phyloP scores from a whole-genome alignment of 1,140 invertebrate species.

The Penaeus japonicus region DNA sequence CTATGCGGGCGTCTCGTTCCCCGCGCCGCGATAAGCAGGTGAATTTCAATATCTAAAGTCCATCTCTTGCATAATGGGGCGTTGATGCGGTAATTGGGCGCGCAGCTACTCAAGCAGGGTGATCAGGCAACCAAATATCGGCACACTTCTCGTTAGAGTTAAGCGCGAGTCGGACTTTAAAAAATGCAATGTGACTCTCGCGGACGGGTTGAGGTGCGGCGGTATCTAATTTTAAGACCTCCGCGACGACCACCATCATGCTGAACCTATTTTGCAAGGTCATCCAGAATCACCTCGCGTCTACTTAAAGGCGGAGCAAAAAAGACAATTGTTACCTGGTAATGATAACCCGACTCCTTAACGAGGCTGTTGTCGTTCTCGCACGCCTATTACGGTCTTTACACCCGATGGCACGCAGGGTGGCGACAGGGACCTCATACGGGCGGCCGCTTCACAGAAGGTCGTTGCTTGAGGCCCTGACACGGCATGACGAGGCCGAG shows the following conservation, averaged over 20 bases:
- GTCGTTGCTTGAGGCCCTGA: no score
- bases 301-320: neutral
- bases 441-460: neutral
- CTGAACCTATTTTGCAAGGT: neutral
- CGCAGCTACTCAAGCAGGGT: neutral
- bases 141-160: neutral
- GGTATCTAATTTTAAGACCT: neutral
- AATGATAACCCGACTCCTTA: constrained; percentile 17
- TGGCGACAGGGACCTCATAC: neutral
- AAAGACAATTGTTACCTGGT: neutral
- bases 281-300: constrained; percentile 15
- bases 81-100: neutral
- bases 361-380: neutral
- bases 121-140: neutral
- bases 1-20: no score
- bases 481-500: neutral
- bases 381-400: neutral
- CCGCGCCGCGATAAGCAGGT: no score
- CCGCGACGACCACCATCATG: neutral
- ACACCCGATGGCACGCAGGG: neutral
- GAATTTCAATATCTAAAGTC: no score
- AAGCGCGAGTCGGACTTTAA: no score
- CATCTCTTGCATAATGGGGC: no score
- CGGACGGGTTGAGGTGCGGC: no score
- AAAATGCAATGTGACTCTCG: no score